These are phyloP conservation scores for Pterostichus niger DNA, from an alignment of 2,888 invertebrate genomes.

Conservation along the genomic window DNA sequence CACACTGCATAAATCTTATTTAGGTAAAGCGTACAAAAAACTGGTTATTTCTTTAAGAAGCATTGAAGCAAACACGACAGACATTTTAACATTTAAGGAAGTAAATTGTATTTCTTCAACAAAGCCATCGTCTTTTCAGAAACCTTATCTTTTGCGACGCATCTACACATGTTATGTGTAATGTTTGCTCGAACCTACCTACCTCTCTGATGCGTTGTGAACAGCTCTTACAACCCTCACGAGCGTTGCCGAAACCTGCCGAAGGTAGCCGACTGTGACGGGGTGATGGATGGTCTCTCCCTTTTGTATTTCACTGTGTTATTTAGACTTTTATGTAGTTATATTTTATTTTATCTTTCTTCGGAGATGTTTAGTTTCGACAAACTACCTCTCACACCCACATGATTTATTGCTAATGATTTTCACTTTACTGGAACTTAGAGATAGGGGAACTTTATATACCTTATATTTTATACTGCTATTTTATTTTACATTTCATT, in stretches of 20 bases:
- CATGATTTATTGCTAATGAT: conserved; percentile 58
- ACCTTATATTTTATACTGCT: neutral
- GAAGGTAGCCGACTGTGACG: conserved; percentile 9
- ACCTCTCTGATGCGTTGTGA: conserved; percentile 26
- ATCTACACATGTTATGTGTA: conserved; percentile 27
- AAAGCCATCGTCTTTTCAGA: conserved; percentile 32
- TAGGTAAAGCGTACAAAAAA: neutral
- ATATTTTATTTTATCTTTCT: conserved; percentile 63
- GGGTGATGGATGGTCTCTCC: conserved; percentile 53
- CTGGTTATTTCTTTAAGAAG: conserved; percentile 3
- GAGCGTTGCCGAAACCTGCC: neutral
- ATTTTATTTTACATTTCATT: neutral
- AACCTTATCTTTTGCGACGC: conserved; percentile 2
- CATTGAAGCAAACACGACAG: neutral
- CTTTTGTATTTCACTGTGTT: conserved; percentile 45
- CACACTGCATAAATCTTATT: neutral
- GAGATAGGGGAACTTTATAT: conserved; percentile 14
- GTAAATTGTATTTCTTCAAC: conserved; percentile 15
- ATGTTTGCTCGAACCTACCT: conserved; percentile 37
- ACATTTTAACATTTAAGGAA: conserved; percentile 3
- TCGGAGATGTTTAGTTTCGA: conserved; percentile 62
- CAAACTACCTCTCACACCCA: conserved; percentile 56
- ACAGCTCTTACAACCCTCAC: conserved; percentile 23
- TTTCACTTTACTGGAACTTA: conserved; percentile 43
- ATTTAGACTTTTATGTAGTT: conserved; percentile 65